Conservation (phyloP, 2,113 vertebrate genomes). For the Thalassarche chlororhynchos region DNA sequence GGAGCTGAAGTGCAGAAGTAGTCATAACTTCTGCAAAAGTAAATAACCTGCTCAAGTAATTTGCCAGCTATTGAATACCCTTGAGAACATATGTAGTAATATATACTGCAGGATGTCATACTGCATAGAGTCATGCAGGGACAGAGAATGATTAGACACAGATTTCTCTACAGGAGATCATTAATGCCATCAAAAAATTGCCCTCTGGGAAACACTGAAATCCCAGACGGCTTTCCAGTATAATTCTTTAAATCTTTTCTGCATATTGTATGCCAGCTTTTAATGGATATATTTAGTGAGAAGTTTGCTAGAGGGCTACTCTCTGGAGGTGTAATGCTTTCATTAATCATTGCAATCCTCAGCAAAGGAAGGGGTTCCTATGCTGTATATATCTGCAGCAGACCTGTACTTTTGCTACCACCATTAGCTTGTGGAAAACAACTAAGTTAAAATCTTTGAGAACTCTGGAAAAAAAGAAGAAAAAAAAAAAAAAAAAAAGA, state of each 20-base stretch:
- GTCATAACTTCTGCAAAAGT: constrained; percentile 7
- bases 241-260: constrained; percentile 32
- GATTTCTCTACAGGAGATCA: background rate
- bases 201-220: constrained; percentile 17
- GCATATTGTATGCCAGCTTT: background rate
- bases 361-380: background rate
- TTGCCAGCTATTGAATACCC: background rate
- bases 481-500: background rate
- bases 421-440: background rate
- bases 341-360: constrained; percentile 16
- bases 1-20: background rate
- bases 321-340: background rate
- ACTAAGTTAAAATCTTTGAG: background rate
- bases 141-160: constrained; percentile 19
- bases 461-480: background rate
- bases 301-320: constrained; percentile 10
- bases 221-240: background rate
- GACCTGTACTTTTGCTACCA: background rate
- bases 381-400: background rate
- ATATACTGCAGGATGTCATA: background rate
- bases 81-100: background rate
- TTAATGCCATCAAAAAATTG: constrained; percentile 35
- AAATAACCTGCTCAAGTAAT: background rate
- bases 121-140: background rate
- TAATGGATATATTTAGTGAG: constrained; percentile 25